These are phyloP conservation scores for Oscheius onirici DNA, from an alignment of 2,888 invertebrate species.

Conservation along the genomic window DNA sequence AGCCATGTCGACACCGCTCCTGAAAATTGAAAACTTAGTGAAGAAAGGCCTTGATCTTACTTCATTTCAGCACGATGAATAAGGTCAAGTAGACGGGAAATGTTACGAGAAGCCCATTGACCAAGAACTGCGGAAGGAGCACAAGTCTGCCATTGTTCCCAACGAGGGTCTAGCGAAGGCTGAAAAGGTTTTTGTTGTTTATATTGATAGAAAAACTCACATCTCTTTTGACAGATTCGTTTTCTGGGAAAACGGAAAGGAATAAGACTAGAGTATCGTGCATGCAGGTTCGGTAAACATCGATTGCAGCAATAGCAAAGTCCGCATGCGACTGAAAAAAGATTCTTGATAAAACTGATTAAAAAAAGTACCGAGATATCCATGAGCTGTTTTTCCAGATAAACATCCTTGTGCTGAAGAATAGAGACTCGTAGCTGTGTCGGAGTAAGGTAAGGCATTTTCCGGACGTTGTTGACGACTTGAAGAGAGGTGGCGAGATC, in stretches of 20 bases:
- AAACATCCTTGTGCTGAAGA: conserved; percentile 69
- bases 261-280: conserved; percentile 70
- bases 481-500: conserved; percentile 67
- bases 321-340: conserved; percentile 57
- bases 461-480: conserved; percentile 69
- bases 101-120: conserved; percentile 67
- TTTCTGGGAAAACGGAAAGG: conserved; percentile 69
- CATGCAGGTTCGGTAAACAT: conserved; percentile 69
- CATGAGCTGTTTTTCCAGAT: conserved; percentile 66
- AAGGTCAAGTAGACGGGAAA: conserved; percentile 60
- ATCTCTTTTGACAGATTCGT: conserved; percentile 59
- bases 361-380: conserved; percentile 54
- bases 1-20: conserved; percentile 62
- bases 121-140: conserved; percentile 65
- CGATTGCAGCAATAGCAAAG: conserved; percentile 62
- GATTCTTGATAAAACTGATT: not conserved
- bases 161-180: conserved; percentile 63
- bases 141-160: conserved; percentile 68
- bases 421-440: conserved; percentile 68
- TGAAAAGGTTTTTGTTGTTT: conserved; percentile 30
- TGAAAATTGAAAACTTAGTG: conserved; percentile 18
- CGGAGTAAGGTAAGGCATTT: conserved; percentile 68
- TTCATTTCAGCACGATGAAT: conserved; percentile 61
- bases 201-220: conserved; percentile 43
- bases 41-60: conserved; percentile 31